Conservation (phyloP, 2,113 vertebrate species). For the Epinephelus fuscoguttatus region DNA sequence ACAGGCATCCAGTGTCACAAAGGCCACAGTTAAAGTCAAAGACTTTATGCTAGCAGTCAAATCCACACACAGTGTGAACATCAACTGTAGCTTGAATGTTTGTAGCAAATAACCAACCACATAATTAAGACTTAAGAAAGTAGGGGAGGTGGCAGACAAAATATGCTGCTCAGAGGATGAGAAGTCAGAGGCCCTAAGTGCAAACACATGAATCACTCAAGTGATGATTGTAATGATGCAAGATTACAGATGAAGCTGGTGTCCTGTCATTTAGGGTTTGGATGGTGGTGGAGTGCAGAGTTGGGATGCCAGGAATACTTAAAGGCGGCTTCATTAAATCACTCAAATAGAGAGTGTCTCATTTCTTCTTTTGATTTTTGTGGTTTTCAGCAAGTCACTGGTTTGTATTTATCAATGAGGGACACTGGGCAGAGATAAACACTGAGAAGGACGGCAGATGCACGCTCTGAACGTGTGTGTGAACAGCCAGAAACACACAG, state of each 20-base stretch:
- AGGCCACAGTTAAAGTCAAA: constrained; percentile 62
- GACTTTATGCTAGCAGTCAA: constrained; percentile 13
- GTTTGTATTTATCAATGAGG: constrained; percentile 35
- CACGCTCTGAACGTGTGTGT: constrained; percentile 23
- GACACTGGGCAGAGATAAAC: constrained; percentile 33
- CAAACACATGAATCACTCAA: constrained; percentile 67
- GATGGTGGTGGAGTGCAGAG: constrained; percentile 30
- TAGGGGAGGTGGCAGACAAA: neutral
- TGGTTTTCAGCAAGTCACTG: neutral
- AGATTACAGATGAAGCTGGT: constrained; percentile 50
- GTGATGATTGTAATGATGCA: constrained; percentile 48
- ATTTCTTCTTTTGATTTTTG: neutral
- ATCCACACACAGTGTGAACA: constrained; percentile 8
- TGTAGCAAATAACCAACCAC: constrained; percentile 9
- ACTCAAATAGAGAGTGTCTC: neutral
- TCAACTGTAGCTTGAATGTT: constrained; percentile 7
- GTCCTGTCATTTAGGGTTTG: constrained; percentile 64
- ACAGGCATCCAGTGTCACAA: constrained; percentile 66
- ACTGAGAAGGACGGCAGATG: constrained; percentile 32
- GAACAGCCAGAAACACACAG: constrained; percentile 34
- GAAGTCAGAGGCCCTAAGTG: constrained; percentile 16
- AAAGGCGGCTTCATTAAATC: constrained; percentile 35
- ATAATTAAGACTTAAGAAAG: constrained; percentile 15
- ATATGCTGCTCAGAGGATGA: constrained; percentile 30
- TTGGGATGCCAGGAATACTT: constrained; percentile 37